Conservation (phyloP, 1,140 invertebrate genomes). For the Drosophila oshimai region DNA sequence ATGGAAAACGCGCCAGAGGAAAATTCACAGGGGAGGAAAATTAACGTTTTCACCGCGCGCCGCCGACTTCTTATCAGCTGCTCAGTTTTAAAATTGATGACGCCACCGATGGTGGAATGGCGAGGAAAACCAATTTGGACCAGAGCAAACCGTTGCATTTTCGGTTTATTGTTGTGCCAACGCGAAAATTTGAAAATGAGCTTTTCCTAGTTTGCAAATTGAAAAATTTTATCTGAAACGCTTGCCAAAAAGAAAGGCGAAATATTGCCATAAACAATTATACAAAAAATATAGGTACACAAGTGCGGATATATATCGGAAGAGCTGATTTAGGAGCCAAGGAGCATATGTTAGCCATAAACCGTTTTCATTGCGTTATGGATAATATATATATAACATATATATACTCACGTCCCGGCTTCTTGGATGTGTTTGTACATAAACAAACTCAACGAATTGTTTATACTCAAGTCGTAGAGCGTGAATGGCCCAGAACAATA, state of each 20-base stretch:
- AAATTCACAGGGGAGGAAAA: slow-evolving; percentile 15
- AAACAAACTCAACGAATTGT: slow-evolving; percentile 64
- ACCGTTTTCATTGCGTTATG: slow-evolving; percentile 59
- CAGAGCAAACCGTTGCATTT: slow-evolving; percentile 18
- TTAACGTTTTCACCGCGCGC: slow-evolving; percentile 15
- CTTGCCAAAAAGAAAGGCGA: slow-evolving; percentile 25
- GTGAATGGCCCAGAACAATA: slow-evolving; percentile 53
- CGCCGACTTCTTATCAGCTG: slow-evolving; percentile 56
- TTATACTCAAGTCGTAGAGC: slow-evolving; percentile 65
- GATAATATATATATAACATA: too few relatives aligned
- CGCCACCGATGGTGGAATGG: slow-evolving; percentile 37
- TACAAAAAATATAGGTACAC: slow-evolving; percentile 4
- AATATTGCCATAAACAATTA: slow-evolving; percentile 66
- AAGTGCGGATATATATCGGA: slow-evolving; percentile 22
- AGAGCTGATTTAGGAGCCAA: slow-evolving; percentile 23
- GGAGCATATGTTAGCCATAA: slow-evolving; percentile 71
- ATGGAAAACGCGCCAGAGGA: not conserved
- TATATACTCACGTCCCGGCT: slow-evolving; percentile 7
- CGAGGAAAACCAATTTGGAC: slow-evolving; percentile 10
- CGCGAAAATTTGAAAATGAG: slow-evolving; percentile 59
- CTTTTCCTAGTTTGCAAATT: slow-evolving; percentile 66
- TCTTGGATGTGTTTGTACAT: slow-evolving; percentile 42
- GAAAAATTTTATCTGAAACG: slow-evolving; percentile 62
- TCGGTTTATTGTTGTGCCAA: slow-evolving; percentile 41
- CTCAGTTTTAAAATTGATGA: slow-evolving; percentile 72